A percentile compares a stretch with the other conserved stretches of the same genome.
Conservation (phyloP, 2,888 invertebrate genomes). For the Conomelus anceps region DNA sequence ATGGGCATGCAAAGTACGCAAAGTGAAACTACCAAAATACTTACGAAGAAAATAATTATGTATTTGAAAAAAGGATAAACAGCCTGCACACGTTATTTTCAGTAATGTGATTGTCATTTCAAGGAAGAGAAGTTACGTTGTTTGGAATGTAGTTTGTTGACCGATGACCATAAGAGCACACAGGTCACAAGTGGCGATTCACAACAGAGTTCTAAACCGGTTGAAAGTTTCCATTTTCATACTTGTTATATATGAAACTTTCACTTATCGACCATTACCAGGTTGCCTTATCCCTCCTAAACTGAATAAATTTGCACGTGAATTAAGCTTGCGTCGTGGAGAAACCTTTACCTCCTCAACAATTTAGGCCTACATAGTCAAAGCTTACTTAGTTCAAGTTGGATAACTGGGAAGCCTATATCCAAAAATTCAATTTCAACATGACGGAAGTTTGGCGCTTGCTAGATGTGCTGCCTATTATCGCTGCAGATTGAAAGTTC, state of each 20-base stretch:
- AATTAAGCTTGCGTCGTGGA: background rate
- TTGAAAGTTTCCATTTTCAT: background rate
- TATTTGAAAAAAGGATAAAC: background rate
- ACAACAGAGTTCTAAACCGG: background rate
- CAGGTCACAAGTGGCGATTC: background rate
- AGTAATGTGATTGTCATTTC: background rate
- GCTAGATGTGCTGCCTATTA: background rate
- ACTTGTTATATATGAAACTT: no score
- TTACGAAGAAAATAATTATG: background rate
- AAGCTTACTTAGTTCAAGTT: background rate
- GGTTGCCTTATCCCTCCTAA: background rate
- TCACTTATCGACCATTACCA: background rate
- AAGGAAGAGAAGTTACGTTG: background rate
- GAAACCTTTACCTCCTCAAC: background rate
- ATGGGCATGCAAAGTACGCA: no score
- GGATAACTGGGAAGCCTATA: background rate
- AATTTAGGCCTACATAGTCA: no score
- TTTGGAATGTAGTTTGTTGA: background rate
- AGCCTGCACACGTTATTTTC: background rate
- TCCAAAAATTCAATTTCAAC: background rate
- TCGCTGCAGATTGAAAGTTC: no score
- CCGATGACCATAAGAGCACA: background rate
- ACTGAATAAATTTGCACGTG: background rate
- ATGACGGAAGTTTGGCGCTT: background rate
- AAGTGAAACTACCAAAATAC: no score